phyloP scores from a whole-genome alignment of 2,113 vertebrate species.

The Phalacrocorax pelagicus region DNA sequence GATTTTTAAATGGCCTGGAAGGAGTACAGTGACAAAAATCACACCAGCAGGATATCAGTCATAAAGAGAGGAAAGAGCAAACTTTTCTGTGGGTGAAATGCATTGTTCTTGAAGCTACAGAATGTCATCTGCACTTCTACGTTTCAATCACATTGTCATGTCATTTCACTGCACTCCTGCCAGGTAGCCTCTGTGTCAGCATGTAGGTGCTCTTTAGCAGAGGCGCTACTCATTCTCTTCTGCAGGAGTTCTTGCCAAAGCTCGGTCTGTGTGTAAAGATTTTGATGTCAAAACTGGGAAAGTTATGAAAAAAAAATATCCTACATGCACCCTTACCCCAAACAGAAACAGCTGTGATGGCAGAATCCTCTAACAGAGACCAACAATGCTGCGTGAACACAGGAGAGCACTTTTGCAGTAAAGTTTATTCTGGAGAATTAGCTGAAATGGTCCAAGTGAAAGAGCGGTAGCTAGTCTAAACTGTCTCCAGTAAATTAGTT shows the following conservation, averaged over 20 bases:
- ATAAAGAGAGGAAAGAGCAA: neutral
- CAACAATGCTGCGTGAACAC: neutral
- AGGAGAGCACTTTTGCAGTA: neutral
- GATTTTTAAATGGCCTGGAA: neutral
- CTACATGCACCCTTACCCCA: rapidly evolving
- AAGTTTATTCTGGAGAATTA: neutral
- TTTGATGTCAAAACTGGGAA: neutral
- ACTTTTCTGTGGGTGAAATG: neutral
- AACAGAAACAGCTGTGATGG: neutral
- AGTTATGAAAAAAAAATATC: neutral
- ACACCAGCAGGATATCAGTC: neutral
- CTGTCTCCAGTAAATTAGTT: neutral
- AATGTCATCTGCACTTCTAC: neutral
- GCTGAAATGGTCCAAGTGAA: neutral
- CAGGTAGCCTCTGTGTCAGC: neutral
- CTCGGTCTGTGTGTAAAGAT: neutral
- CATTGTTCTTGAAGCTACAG: neutral
- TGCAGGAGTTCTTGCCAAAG: neutral
- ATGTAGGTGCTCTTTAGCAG: neutral
- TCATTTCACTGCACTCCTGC: neutral
- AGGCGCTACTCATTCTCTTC: neutral
- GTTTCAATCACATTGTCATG: neutral
- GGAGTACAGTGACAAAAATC: neutral
- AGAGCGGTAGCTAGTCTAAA: neutral
- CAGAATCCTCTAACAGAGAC: neutral